A percentile compares a stretch with the other conserved stretches of the same genome.
These are phyloP conservation scores for Pygmarrhopalites habei DNA, from an alignment of 1,140 invertebrate genomes.

Conservation along the genomic window DNA sequence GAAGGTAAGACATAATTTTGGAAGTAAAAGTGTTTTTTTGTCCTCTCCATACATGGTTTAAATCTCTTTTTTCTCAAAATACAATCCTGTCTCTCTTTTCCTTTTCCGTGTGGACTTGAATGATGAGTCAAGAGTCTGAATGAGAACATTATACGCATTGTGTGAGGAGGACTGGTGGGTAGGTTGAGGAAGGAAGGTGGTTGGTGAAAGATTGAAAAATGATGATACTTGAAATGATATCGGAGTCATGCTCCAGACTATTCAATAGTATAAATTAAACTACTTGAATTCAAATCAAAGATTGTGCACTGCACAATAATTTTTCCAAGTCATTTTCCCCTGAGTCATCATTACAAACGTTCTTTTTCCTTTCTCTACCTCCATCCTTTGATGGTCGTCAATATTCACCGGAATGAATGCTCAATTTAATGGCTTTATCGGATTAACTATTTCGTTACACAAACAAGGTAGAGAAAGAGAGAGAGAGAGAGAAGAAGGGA, in stretches of 20 bases:
- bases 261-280: constrained; percentile 5
- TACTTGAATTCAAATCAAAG: constrained; percentile 8
- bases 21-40: too few relatives aligned
- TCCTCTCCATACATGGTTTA: too few relatives aligned
- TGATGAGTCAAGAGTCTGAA: too few relatives aligned
- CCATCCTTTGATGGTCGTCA: background rate
- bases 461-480: background rate
- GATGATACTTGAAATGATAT: background rate
- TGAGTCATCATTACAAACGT: background rate
- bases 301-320: background rate
- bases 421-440: background rate
- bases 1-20: too few relatives aligned
- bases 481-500: too few relatives aligned
- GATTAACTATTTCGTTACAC: background rate
- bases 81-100: too few relatives aligned
- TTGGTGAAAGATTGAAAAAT: too few relatives aligned
- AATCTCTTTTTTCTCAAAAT: too few relatives aligned
- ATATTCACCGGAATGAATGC: background rate
- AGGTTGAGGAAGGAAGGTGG: too few relatives aligned
- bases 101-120: too few relatives aligned
- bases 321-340: constrained; percentile 1
- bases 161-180: too few relatives aligned
- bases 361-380: background rate
- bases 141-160: too few relatives aligned
- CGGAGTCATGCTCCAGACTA: background rate